These are phyloP conservation scores for Ochropleura plecta DNA, from an alignment of 2,888 invertebrate genomes.

Conservation along the genomic window DNA sequence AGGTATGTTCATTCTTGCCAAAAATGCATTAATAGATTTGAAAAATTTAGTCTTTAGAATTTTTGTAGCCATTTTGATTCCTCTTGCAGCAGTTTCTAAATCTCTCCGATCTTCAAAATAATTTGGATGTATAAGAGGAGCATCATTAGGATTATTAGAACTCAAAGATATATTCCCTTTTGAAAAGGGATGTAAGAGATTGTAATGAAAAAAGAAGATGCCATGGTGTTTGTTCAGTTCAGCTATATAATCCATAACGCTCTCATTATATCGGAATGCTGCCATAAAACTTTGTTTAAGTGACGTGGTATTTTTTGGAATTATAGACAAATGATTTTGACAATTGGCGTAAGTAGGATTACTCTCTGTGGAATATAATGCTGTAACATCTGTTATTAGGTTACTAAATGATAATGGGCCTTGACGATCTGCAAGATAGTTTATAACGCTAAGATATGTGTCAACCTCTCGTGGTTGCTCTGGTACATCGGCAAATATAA, in stretches of 20 bases:
- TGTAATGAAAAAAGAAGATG: slow-evolving; percentile 36
- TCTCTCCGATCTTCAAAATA: slow-evolving; percentile 48
- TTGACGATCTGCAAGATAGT: slow-evolving; percentile 36
- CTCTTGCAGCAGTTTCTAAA: slow-evolving; percentile 35
- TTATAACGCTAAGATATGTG: slow-evolving; percentile 25
- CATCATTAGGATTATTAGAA: slow-evolving; percentile 45
- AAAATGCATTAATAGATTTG: slow-evolving; percentile 42
- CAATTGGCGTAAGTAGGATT: slow-evolving; percentile 40
- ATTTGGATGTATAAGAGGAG: slow-evolving; percentile 47
- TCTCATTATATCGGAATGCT: slow-evolving; percentile 33
- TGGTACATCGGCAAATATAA: slow-evolving; percentile 46
- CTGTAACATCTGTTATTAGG: slow-evolving; percentile 31
- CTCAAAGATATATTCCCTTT: slow-evolving; percentile 50
- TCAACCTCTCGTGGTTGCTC: slow-evolving; percentile 23
- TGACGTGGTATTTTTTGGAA: slow-evolving; percentile 32
- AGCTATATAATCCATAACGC: slow-evolving; percentile 36
- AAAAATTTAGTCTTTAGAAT: slow-evolving; percentile 44
- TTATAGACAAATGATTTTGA: slow-evolving; percentile 30
- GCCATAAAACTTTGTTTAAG: slow-evolving; percentile 14
- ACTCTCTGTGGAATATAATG: slow-evolving; percentile 38
- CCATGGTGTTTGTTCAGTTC: slow-evolving; percentile 35
- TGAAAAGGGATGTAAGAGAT: slow-evolving; percentile 53
- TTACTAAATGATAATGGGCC: slow-evolving; percentile 38
- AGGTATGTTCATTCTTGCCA: slow-evolving; percentile 44
- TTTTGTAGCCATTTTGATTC: slow-evolving; percentile 45